Percentiles rank a stretch among this genome's conserved stretches.
phyloP scores from a whole-genome alignment of 2,113 vertebrate species.

The Bothrops jararaca region DNA sequence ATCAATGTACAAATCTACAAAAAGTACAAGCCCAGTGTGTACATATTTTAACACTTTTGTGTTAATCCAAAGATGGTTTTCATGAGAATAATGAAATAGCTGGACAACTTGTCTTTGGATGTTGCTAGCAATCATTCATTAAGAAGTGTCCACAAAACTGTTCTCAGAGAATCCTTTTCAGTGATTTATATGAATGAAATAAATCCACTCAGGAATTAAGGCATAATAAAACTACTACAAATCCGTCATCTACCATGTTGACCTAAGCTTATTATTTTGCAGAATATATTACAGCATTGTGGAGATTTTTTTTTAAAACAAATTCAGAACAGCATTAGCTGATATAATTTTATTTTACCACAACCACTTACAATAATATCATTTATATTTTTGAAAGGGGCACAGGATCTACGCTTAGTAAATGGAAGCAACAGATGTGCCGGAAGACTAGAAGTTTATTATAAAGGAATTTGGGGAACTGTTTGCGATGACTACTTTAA shows the following conservation, averaged over 20 bases:
- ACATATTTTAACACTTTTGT: background rate
- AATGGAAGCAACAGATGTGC: constrained; percentile 5
- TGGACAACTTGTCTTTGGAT: background rate
- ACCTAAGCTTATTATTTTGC: background rate
- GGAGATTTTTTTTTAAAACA: background rate
- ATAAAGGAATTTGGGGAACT: constrained; percentile 7
- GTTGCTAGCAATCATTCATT: background rate
- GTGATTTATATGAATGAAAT: background rate
- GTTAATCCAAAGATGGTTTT: background rate
- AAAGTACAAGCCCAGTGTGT: background rate
- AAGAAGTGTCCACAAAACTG: background rate
- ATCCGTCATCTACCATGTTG: too few relatives aligned
- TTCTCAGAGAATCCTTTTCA: background rate
- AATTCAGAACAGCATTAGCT: background rate
- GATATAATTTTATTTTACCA: background rate
- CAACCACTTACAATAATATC: background rate
- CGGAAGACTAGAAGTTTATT: constrained; percentile 25
- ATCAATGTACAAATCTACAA: background rate
- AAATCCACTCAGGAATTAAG: background rate
- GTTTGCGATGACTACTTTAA: constrained; percentile 32
- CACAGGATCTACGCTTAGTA: constrained; percentile 15
- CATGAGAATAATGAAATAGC: background rate
- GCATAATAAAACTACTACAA: background rate
- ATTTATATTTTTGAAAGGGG: constrained; percentile 18
- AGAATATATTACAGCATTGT: background rate